phyloP scores from a whole-genome alignment of 2,797 vertebrate species.

The Synanceia verrucosa region DNA sequence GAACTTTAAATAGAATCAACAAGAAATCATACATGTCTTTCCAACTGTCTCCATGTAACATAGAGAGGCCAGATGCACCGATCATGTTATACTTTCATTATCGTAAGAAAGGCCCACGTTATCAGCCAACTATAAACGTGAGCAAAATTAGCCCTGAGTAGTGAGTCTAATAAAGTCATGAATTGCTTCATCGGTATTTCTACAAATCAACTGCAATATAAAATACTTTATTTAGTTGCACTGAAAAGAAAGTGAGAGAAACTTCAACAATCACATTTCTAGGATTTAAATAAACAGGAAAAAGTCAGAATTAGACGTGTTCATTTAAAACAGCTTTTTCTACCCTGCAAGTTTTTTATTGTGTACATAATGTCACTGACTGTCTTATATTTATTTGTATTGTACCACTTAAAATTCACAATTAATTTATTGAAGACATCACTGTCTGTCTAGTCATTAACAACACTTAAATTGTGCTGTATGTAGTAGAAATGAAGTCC shows the following conservation, averaged over 20 bases:
- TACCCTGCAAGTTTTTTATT: background rate
- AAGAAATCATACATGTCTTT: constrained; percentile 31
- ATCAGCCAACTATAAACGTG: background rate
- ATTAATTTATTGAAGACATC: no score
- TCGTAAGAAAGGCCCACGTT: background rate
- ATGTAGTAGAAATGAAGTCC: background rate
- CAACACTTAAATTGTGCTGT: background rate
- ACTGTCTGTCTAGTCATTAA: background rate
- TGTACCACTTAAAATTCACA: background rate
- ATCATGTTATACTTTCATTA: background rate
- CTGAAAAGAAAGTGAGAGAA: constrained; percentile 8
- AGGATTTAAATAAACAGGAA: background rate
- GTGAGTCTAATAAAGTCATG: background rate
- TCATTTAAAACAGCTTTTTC: background rate
- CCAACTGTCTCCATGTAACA: background rate
- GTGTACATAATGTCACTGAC: background rate
- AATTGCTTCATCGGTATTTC: background rate
- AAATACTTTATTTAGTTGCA: constrained; percentile 42
- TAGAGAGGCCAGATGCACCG: background rate
- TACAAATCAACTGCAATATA: background rate
- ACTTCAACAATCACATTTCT: background rate
- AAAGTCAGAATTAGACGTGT: background rate
- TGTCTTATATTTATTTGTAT: background rate
- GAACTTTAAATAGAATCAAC: constrained; percentile 47
- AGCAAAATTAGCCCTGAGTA: background rate